Evolutionary conservation across 2,113 vertebrate genomes (phyloP).

Genomic region (Scartelaos histophorus): DNA sequence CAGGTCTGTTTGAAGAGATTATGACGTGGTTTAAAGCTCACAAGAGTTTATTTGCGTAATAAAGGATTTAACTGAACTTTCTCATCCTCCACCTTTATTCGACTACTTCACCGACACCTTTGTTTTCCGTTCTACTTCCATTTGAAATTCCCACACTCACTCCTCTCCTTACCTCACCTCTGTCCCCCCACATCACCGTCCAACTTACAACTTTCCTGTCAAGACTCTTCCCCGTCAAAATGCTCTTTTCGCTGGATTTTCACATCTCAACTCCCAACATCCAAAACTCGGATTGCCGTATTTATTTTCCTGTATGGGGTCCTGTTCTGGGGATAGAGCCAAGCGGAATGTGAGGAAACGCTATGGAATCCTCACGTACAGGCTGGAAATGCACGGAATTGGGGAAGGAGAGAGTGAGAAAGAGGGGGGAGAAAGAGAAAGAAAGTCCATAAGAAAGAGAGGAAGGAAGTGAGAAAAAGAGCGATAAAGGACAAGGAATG

Average conservation of each 20-base stretch:
- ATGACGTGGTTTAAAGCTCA: too few relatives aligned
- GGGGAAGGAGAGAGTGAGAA: too few relatives aligned
- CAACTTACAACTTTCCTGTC: background rate
- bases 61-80: too few relatives aligned
- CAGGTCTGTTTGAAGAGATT: too few relatives aligned
- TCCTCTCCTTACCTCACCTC: background rate
- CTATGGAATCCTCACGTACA: slow-evolving; percentile 62
- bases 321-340: slow-evolving; percentile 12
- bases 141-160: background rate
- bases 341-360: slow-evolving; percentile 71
- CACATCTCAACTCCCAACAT: background rate
- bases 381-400: too few relatives aligned
- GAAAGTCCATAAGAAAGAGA: too few relatives aligned
- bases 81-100: too few relatives aligned
- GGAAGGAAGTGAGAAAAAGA: too few relatives aligned
- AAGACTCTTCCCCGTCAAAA: background rate
- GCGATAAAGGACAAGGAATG: too few relatives aligned
- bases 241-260: background rate
- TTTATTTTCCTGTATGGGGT: slow-evolving; percentile 17
- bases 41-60: too few relatives aligned
- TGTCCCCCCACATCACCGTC: background rate
- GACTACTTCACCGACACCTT: too few relatives aligned
- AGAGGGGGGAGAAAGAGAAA: too few relatives aligned
- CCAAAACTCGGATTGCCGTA: background rate
- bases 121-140: background rate